Evolutionary conservation across 2,797 vertebrate genomes (phyloP), one percentile per base, ranked within the genome.

Genomic region (Spheniscus humboldti): DNA sequence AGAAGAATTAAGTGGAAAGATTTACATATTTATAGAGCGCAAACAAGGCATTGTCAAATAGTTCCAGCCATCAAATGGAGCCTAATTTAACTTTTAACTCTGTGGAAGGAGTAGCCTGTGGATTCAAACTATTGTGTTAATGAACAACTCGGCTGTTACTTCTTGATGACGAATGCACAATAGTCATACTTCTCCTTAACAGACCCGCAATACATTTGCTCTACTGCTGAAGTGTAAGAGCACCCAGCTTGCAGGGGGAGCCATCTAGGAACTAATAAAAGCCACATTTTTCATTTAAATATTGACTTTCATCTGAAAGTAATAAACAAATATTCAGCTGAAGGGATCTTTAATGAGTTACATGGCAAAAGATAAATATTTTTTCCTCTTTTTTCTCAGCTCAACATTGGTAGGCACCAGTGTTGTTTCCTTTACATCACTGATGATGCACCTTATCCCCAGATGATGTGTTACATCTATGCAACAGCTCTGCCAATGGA

Each of bases 121-220:
- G 84, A 89, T 87, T 91, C 77, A 82, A 80, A 85, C 63, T 62
- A 31, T 18, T 76, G 80, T 80, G 53, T 59, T 89, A 93, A 91
- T 59, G 62, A 96, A 92, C 75, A 92, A 94, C 83, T 96, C 23
- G 18, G 56, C 56, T 78, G 81, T n/a, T 91, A 79, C 66, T 90
- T 88, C 33, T 47, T 11, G 39, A 59, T 86, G 86, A 94, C 5
- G 0, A 93, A 96, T 10, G 47, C 41, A 56, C 72, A 75, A 15
- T 1, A 59, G 13, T 66, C 27, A 35, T 2, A 57, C 41, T 57
- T 67, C 43, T 50, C 81, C 47, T 68, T 30, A 56, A 68, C 37
- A 86, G 77, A 93, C 50, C 78, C 81, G 53, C 43, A 64, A 16
- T 55, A 59, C 47, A 41, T 33, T 33, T 33, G 77, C 48, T 60